These are phyloP conservation scores for Thyatira batis DNA, from an alignment of 2,888 invertebrate species.

Conservation along the genomic window DNA sequence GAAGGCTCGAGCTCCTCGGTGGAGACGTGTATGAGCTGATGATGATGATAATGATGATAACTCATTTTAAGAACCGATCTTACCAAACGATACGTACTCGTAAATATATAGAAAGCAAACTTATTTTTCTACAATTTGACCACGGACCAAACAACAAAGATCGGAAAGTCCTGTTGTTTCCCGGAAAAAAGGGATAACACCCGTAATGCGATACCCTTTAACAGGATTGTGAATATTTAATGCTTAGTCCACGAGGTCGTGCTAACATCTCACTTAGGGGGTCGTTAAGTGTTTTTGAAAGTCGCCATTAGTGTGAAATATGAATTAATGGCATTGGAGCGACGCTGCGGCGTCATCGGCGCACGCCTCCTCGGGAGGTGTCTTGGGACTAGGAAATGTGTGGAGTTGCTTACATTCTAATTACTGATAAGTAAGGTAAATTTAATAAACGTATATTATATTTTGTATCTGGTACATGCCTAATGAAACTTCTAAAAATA, in stretches of 20 bases:
- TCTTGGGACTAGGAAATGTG: slow-evolving; percentile 21
- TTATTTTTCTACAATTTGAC: too few relatives aligned
- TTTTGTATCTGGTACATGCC: too few relatives aligned
- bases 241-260: slow-evolving; percentile 38
- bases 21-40: too few relatives aligned
- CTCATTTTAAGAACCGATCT: too few relatives aligned
- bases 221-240: slow-evolving; percentile 46
- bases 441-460: not conserved
- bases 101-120: too few relatives aligned
- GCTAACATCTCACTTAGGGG: slow-evolving; percentile 64
- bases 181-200: not conserved
- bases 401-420: slow-evolving; percentile 10
- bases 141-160: too few relatives aligned
- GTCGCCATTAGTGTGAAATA: slow-evolving; percentile 77
- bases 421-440: not conserved
- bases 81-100: too few relatives aligned
- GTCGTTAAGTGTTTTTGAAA: slow-evolving; percentile 73
- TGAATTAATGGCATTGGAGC: slow-evolving; percentile 69
- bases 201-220: slow-evolving; percentile 12
- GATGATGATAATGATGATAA: too few relatives aligned
- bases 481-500: too few relatives aligned
- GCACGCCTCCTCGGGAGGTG: slow-evolving; percentile 44
- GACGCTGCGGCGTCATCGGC: slow-evolving; percentile 65
- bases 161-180: not conserved
- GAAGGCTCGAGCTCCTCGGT: too few relatives aligned